Percentiles rank a stretch among this genome's conserved stretches.
phyloP scores from a whole-genome alignment of 2,113 vertebrate genomes.

The Gallinago undulata region DNA sequence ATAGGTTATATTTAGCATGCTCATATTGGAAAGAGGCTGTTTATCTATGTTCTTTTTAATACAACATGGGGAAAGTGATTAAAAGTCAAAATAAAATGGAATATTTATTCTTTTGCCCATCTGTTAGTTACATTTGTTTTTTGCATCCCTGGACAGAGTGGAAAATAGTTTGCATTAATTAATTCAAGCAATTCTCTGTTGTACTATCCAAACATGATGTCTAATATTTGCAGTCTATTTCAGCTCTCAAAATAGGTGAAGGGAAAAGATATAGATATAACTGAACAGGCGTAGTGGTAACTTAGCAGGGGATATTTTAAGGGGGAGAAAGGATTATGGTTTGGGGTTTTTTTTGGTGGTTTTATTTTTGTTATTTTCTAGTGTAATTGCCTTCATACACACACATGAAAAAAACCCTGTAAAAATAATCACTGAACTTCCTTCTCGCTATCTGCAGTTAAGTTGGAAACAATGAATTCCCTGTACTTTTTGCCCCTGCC shows the following conservation, averaged over 20 bases:
- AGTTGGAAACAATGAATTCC: background rate
- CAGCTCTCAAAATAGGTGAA: slow-evolving; percentile 18
- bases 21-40: slow-evolving; percentile 44
- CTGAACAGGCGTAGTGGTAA: slow-evolving; percentile 1
- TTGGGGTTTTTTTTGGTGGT: background rate
- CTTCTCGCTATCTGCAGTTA: background rate
- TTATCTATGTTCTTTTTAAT: slow-evolving; percentile 51
- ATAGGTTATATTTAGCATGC: background rate
- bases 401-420: background rate
- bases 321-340: fast-evolving
- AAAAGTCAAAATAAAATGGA: slow-evolving; percentile 67
- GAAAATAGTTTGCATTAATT: slow-evolving; percentile 72
- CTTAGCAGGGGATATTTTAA: background rate
- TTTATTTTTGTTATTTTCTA: background rate
- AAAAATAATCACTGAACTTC: slow-evolving; percentile 12
- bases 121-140: slow-evolving; percentile 65
- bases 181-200: slow-evolving; percentile 57
- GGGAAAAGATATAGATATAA: slow-evolving; percentile 7
- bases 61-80: slow-evolving; percentile 45
- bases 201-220: slow-evolving; percentile 44
- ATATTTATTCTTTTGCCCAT: slow-evolving; percentile 73
- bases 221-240: slow-evolving; percentile 56
- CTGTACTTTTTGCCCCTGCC: background rate
- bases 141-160: slow-evolving; percentile 50
- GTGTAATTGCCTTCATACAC: background rate